Evolutionary conservation across 92 coral and sea anemone species (phyloP).

Genomic region (Heteractis magnifica): DNA sequence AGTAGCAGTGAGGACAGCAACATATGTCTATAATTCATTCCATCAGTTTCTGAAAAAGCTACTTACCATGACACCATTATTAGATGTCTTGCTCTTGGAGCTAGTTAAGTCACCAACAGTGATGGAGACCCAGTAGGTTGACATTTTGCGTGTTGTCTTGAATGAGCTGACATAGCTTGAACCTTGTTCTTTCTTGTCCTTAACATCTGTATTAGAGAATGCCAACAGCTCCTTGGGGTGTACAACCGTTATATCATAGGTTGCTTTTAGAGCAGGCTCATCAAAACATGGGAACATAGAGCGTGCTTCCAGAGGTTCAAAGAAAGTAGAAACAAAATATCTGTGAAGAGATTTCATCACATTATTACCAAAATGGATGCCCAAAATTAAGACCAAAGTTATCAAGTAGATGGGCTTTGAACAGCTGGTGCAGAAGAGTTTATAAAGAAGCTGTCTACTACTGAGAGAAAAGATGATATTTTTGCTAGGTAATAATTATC

Average conservation of each 20-base stretch:
- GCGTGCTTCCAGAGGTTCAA: conserved; percentile 95
- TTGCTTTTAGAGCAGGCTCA: conserved; percentile 92
- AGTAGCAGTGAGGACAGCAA: not conserved
- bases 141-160: conserved; percentile 68
- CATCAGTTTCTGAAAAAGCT: not conserved
- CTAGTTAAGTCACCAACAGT: conserved; percentile 75
- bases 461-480: too few relatives aligned
- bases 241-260: conserved; percentile 68
- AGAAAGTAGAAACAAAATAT: conserved; percentile 80
- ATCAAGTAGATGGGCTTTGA: too few relatives aligned
- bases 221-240: conserved; percentile 62
- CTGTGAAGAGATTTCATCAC: conserved; percentile 16
- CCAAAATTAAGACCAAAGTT: too few relatives aligned
- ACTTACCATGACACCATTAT: conserved; percentile 50
- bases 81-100: conserved; percentile 23
- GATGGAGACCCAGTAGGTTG: conserved; percentile 83
- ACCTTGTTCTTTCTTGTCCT: not conserved
- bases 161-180: conserved; percentile 26
- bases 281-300: conserved; percentile 92
- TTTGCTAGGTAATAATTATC: too few relatives aligned
- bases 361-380: too few relatives aligned
- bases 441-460: too few relatives aligned
- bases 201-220: conserved; percentile 75
- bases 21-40: not conserved
- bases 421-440: too few relatives aligned